Base-by-base conservation (phyloP, 30 jellyfish, hydroid and myxozoan genomes). In the Hydractinia symbiolongicarpus region DNA sequence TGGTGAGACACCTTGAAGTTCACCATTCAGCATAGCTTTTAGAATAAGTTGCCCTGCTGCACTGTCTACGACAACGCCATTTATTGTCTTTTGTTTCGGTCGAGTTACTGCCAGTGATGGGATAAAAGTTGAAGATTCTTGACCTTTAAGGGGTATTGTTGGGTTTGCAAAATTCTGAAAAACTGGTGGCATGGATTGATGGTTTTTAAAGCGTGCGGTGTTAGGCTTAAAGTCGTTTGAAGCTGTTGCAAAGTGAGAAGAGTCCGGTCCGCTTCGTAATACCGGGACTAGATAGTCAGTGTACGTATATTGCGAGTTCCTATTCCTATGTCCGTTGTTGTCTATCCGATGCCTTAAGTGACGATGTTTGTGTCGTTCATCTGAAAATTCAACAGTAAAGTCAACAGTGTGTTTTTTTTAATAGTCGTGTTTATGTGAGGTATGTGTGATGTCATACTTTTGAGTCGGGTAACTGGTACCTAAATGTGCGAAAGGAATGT, bases 261-360 rank as follows among this genome's bases (percentile, higher is more conserved):
- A n/a, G 8, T 44, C 52, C 74, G 74, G 19, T 51, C 9, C 83
- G 13, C 51, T 55, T 58, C 66, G 15, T 55, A 74, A 49, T 53
- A 74, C 68, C 51, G 83, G 83, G 1, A 74, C 71, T 13, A 74
- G 66, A 50, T 74, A 74, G 61, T 74, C 83, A 74, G 83, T 74
- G 20, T 74, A 74, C 21, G 83, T 21, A 7, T 50, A 30, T 30
- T 30, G 44, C 44, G 44, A 30, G 44, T 30, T 30, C 44, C 44
- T 30, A 30, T 30, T 2, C 44, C 44, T 30, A 30, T 30, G 44
- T 30, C 44, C 44, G 44, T 30, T 30, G 44, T 30, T 30, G 44
- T 30, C 44, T 30, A 30, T 30, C 44, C 44, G 44, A 30, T 30
- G 44, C 44, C 44, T 30, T 30, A 30, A 30, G 44, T 30, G 44